Conservation (phyloP, 2,888 invertebrate genomes). For the Hanleya hanleyi region DNA sequence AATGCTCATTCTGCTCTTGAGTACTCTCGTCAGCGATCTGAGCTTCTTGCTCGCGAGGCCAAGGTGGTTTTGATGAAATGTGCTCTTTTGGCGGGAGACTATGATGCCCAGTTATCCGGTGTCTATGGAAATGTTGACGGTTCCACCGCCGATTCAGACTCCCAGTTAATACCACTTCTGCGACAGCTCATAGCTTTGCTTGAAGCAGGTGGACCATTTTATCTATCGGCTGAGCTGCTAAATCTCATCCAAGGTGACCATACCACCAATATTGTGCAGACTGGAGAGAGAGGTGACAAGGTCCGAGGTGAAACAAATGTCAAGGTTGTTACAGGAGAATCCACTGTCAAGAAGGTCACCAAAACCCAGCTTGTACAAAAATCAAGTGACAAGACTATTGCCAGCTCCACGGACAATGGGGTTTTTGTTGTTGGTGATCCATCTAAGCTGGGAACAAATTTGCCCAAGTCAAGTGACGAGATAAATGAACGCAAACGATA, state of each 20-base stretch:
- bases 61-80: constrained; percentile 59
- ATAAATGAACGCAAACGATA: constrained; percentile 51
- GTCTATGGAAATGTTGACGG: constrained; percentile 63
- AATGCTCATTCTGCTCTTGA: constrained; percentile 62
- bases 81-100: constrained; percentile 64
- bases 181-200: constrained; percentile 68
- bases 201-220: constrained; percentile 67
- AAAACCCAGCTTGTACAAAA: not conserved
- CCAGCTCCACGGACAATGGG: not conserved
- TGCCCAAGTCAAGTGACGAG: constrained; percentile 23
- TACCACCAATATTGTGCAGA: not conserved
- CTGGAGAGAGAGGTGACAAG: not conserved
- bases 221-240: constrained; percentile 59
- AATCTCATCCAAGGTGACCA: constrained; percentile 50
- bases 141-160: constrained; percentile 48
- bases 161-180: constrained; percentile 67
- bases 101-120: constrained; percentile 61
- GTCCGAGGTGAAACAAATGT: not conserved
- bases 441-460: constrained; percentile 12
- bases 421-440: constrained; percentile 35
- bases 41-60: constrained; percentile 64
- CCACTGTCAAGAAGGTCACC: no score
- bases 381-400: not conserved
- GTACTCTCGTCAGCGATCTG: constrained; percentile 62
- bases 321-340: no score